Evolutionary conservation across 2,888 invertebrate species (phyloP).

Genomic region (Melanargia galathea): DNA sequence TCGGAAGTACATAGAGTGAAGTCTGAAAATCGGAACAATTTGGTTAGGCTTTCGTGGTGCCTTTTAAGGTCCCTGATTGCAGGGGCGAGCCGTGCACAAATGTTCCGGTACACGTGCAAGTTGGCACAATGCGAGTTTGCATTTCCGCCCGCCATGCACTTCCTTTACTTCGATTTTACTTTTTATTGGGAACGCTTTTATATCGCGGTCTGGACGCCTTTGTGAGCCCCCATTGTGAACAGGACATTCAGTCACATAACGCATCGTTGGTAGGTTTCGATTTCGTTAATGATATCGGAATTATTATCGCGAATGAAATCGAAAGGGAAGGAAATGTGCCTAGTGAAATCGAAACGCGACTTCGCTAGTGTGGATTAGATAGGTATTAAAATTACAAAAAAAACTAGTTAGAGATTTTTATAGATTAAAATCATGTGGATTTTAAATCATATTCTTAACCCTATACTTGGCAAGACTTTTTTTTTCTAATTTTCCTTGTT

Average conservation of each 20-base stretch:
- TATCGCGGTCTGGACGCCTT: slow-evolving; percentile 71
- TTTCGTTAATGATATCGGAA: slow-evolving; percentile 80
- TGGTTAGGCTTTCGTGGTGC: slow-evolving; percentile 58
- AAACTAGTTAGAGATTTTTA: not conserved
- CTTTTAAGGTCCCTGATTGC: slow-evolving; percentile 53
- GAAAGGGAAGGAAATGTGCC: slow-evolving; percentile 67
- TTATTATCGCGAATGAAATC: slow-evolving; percentile 72
- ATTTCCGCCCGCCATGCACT: slow-evolving; percentile 81
- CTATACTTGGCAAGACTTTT: too few species aligned
- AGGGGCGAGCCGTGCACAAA: slow-evolving; percentile 66
- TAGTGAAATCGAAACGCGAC: slow-evolving; percentile 37
- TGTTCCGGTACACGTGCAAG: slow-evolving; percentile 79
- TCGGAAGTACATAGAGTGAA: slow-evolving; percentile 22
- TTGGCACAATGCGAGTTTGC: slow-evolving; percentile 80
- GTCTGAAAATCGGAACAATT: slow-evolving; percentile 60
- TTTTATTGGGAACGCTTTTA: slow-evolving; percentile 75
- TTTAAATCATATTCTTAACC: too few species aligned
- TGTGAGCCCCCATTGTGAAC: slow-evolving; percentile 67
- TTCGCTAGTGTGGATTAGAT: slow-evolving; percentile 21
- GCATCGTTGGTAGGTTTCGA: slow-evolving; percentile 80
- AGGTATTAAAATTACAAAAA: not conserved
- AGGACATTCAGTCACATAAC: slow-evolving; percentile 74
- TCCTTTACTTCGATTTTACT: slow-evolving; percentile 79
- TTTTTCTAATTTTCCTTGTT: too few species aligned
- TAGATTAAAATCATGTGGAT: too few species aligned